Base-by-base conservation (phyloP, 2,797 vertebrate genomes). In the Lemur catta region DNA sequence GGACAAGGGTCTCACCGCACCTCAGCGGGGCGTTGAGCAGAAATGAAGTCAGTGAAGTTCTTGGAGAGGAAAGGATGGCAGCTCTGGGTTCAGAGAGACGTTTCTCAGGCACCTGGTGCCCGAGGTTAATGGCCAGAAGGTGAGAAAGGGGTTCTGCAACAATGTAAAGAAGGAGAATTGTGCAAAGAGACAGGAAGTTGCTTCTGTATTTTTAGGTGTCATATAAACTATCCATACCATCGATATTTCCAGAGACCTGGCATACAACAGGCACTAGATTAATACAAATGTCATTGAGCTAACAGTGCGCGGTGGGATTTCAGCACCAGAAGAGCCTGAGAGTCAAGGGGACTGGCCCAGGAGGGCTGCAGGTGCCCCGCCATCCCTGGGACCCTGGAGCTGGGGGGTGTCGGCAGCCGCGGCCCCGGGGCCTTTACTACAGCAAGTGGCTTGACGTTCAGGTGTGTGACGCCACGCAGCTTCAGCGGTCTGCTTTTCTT, bases 11-110 rank as follows among this genome's bases (percentile, higher is more conserved):
- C 6, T n/a, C 3, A 33, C 7, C 0, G 33, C 12, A 33, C 35
- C 59, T 30, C 17, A 0, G n/a, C 4, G 10, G 14, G 28, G 12
- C 15, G 6, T 38, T 2, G 7, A 7, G 4, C n/a, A 33, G 35
- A 43, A 22, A 13, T 0, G 3, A 17, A 8, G 76, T 8, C 18
- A 5, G 12, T 1, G 0, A 2, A 2, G 24, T 0, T 1, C 48
- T 14, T 0, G 2, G 30, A 65, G 50, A 7, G 22, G 38, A n/a
- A 28, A 14, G 0, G 0, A 22, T 0, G 48, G 6, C 0, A 4
- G 28, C 26, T 2, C n/a, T 24, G 59, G 8, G 43, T 7, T 15
- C 1, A 20, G 15, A 46, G 52, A 43, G 2, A 6, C 0, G 6
- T 4, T 13, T 12, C 6, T 9, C 11, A 6, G 74, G 7, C 12